Conservation (phyloP, 1,140 invertebrate species). For the Ooceraea biroi region DNA sequence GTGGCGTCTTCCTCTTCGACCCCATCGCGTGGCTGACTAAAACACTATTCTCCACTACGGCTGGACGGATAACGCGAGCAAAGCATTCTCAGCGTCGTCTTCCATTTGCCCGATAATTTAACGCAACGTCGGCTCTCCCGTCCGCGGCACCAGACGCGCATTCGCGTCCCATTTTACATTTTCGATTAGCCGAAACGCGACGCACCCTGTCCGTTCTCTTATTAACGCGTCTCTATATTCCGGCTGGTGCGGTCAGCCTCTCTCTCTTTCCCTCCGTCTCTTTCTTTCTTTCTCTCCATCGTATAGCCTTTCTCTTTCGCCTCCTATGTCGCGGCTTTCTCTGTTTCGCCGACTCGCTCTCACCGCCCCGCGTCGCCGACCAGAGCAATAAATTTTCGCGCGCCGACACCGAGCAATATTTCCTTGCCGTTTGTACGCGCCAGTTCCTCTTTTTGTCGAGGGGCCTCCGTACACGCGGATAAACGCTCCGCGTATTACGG, state of each 20-base stretch:
- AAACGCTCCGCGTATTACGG: conserved; percentile 77
- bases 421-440: conserved; percentile 77
- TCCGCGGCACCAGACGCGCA: conserved; percentile 15
- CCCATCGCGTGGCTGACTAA: conserved; percentile 33
- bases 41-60: conserved; percentile 26
- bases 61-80: conserved; percentile 49
- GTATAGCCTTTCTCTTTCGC: not conserved
- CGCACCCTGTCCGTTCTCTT: conserved; percentile 53
- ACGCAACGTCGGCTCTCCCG: conserved; percentile 64
- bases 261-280: not conserved
- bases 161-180: conserved; percentile 70
- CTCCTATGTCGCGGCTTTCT: conserved; percentile 35
- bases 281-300: not conserved
- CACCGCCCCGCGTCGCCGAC: conserved; percentile 59
- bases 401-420: conserved; percentile 77
- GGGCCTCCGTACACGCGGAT: conserved; percentile 70
- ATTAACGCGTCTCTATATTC: conserved; percentile 71
- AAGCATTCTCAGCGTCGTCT: conserved; percentile 62
- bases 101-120: conserved; percentile 72
- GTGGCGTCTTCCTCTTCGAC: not conserved
- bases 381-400: conserved; percentile 76
- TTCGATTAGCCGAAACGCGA: conserved; percentile 74
- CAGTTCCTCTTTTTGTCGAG: conserved; percentile 74
- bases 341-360: conserved; percentile 45
- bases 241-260: conserved; percentile 13